Percentiles rank a stretch among this genome's conserved stretches.
These are phyloP conservation scores for Hassar affinis DNA, from an alignment of 2,113 vertebrate genomes.

Conservation along the genomic window DNA sequence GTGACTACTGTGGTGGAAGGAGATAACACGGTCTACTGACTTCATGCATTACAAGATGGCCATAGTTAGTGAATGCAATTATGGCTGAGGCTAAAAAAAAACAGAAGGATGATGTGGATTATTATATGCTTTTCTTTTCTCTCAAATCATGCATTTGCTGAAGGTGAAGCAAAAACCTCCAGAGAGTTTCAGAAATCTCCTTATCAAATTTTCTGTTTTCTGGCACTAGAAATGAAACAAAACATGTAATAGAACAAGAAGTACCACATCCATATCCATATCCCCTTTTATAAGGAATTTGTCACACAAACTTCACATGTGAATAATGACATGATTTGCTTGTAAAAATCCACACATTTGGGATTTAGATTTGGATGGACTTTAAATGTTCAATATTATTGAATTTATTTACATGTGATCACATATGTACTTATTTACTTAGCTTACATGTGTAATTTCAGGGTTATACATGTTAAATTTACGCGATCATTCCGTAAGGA, in stretches of 20 bases:
- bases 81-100: slow-evolving; percentile 3
- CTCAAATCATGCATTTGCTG: background rate
- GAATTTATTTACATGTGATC: background rate
- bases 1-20: slow-evolving; percentile 11
- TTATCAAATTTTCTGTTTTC: slow-evolving; percentile 7
- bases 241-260: background rate
- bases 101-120: background rate
- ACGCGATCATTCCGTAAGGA: background rate
- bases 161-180: background rate
- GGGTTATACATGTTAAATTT: background rate
- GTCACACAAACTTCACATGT: background rate
- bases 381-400: background rate
- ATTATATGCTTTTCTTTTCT: background rate
- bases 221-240: background rate
- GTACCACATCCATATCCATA: background rate
- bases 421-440: background rate
- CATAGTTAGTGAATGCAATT: slow-evolving; percentile 1
- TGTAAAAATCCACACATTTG: background rate
- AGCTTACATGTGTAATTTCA: background rate
- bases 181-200: background rate
- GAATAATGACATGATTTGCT: background rate
- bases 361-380: too few relatives aligned
- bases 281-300: background rate
- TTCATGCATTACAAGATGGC: slow-evolving; percentile 19
- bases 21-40: slow-evolving; percentile 30